A percentile compares a stretch with the other conserved stretches of the same genome.
phyloP scores from a whole-genome alignment of 2,797 vertebrate species.

The Galaxias olidus region DNA sequence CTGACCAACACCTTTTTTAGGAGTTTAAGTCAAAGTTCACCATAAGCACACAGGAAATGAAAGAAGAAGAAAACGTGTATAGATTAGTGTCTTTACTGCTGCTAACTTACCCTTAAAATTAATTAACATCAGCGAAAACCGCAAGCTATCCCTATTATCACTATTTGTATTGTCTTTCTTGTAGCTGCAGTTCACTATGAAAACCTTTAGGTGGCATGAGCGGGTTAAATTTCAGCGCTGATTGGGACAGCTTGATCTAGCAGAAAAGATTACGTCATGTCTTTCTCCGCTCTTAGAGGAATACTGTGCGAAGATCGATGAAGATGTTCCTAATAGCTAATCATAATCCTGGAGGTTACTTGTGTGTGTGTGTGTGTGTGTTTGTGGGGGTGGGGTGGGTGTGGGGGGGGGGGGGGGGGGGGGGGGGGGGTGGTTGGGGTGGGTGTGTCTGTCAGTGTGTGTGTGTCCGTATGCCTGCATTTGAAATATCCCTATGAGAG shows the following conservation, averaged over 20 bases:
- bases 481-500: slow-evolving; percentile 49
- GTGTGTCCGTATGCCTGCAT: slow-evolving; percentile 26
- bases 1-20: slow-evolving; percentile 7
- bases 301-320: slow-evolving; percentile 18
- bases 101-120: too few relatives aligned
- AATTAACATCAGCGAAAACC: too few relatives aligned
- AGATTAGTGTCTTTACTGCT: not conserved
- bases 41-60: slow-evolving; percentile 23
- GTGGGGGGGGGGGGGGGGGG: slow-evolving; percentile 23
- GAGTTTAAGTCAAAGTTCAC: slow-evolving; percentile 4
- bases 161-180: not conserved
- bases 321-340: too few relatives aligned
- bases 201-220: slow-evolving; percentile 69
- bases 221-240: slow-evolving; percentile 51
- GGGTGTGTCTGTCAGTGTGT: not conserved
- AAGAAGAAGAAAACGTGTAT: not conserved
- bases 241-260: slow-evolving; percentile 51
- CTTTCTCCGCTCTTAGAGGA: slow-evolving; percentile 60
- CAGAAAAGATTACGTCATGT: slow-evolving; percentile 74
- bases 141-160: too few relatives aligned
- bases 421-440: not conserved
- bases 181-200: slow-evolving; percentile 37
- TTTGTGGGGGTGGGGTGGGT: not conserved
- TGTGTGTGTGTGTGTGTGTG: slow-evolving; percentile 2
- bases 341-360: slow-evolving; percentile 6